These are phyloP conservation scores for Sabellastarte sp. DNA, from an alignment of 2,888 invertebrate genomes.

Conservation along the genomic window DNA sequence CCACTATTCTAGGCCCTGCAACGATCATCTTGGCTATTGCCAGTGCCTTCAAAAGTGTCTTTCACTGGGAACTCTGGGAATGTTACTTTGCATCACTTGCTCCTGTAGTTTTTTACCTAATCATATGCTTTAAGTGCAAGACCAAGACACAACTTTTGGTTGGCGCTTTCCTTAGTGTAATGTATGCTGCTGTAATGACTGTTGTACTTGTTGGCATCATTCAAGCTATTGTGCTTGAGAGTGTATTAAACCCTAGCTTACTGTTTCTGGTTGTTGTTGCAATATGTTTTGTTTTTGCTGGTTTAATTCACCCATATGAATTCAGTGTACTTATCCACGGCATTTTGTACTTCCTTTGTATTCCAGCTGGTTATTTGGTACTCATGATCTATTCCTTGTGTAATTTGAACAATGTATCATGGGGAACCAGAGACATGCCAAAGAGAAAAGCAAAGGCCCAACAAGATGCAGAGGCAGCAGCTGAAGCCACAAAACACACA, in stretches of 20 bases:
- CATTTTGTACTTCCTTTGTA: slow-evolving; percentile 45
- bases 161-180: slow-evolving; percentile 64
- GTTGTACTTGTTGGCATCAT: slow-evolving; percentile 49
- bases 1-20: slow-evolving; percentile 33
- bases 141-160: slow-evolving; percentile 39
- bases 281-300: slow-evolving; percentile 38
- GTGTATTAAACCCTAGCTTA: slow-evolving; percentile 43
- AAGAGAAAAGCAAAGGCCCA: slow-evolving; percentile 42
- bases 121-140: slow-evolving; percentile 37
- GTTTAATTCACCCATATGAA: slow-evolving; percentile 45
- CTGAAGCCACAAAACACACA: no score
- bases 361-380: slow-evolving; percentile 51
- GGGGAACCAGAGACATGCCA: slow-evolving; percentile 53
- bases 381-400: slow-evolving; percentile 49
- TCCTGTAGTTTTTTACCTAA: slow-evolving; percentile 37
- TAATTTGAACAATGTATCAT: slow-evolving; percentile 49
- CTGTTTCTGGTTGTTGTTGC: slow-evolving; percentile 40
- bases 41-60: slow-evolving; percentile 21
- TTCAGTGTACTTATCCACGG: slow-evolving; percentile 39
- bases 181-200: slow-evolving; percentile 65
- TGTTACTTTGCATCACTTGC: slow-evolving; percentile 16
- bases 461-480: slow-evolving; percentile 9
- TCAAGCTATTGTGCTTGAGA: slow-evolving; percentile 32
- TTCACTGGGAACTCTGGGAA: slow-evolving; percentile 9
- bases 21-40: slow-evolving; percentile 33